Percentiles rank a stretch among this genome's conserved stretches.
phyloP scores from a whole-genome alignment of 2,797 vertebrate genomes.

The Poeciliopsis presidionis region DNA sequence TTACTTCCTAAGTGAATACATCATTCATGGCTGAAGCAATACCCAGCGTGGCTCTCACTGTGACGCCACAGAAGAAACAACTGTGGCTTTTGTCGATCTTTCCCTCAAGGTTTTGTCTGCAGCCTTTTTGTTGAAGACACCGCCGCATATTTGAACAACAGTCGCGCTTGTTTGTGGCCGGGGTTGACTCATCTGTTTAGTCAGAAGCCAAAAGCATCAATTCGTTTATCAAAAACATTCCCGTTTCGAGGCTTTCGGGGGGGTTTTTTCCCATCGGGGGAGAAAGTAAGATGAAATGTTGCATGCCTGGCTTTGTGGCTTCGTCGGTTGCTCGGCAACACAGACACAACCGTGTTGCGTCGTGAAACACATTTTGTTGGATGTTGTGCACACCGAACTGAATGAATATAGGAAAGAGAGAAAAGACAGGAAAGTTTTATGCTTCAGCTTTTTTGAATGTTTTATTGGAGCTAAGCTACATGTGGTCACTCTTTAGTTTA shows the following conservation, averaged over 20 bases:
- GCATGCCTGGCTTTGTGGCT: not conserved
- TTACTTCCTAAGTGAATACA: not conserved
- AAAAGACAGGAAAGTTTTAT: not conserved
- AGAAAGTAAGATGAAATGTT: slow-evolving; percentile 12
- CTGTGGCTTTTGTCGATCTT: slow-evolving; percentile 20
- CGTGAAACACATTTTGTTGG: slow-evolving; percentile 10
- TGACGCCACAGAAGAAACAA: not conserved
- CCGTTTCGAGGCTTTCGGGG: slow-evolving; percentile 12
- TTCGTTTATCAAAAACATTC: slow-evolving; percentile 5
- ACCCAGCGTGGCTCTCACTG: not conserved
- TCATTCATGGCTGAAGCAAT: slow-evolving; percentile 14
- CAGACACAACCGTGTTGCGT: slow-evolving; percentile 33
- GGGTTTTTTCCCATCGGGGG: slow-evolving; percentile 18
- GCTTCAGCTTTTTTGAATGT: not conserved
- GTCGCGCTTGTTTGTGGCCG: slow-evolving; percentile 19
- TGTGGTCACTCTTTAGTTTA: not conserved
- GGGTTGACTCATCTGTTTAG: slow-evolving; percentile 22
- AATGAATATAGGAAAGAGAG: not conserved
- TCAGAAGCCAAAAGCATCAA: slow-evolving; percentile 16
- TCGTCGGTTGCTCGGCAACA: slow-evolving; percentile 18
- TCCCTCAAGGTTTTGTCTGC: slow-evolving; percentile 36
- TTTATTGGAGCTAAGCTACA: not conserved
- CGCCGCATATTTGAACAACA: slow-evolving; percentile 13
- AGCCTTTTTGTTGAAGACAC: slow-evolving; percentile 10
- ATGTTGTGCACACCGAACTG: not conserved